Conservation (phyloP, 2,888 invertebrate genomes). For the Malthinus seriepunctatus region DNA sequence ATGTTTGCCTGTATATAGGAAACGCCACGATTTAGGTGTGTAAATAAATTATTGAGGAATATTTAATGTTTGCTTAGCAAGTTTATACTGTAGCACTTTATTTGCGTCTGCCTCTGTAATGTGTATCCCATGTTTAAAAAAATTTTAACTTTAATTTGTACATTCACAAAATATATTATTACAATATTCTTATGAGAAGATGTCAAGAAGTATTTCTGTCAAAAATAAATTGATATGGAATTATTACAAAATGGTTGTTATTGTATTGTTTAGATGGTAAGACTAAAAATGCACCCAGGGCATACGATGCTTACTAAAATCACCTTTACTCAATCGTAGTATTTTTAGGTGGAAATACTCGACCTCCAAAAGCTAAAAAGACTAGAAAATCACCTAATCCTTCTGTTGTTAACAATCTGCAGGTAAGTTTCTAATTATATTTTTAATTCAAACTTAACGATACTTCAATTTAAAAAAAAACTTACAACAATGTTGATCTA, state of each 20-base stretch:
- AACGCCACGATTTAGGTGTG: slow-evolving; percentile 29
- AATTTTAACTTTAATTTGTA: slow-evolving; percentile 39
- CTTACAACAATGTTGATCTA: too few species aligned
- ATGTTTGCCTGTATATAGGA: slow-evolving; percentile 36
- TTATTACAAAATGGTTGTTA: slow-evolving; percentile 41
- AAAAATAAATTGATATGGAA: slow-evolving; percentile 50
- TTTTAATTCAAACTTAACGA: background rate
- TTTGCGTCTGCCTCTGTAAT: slow-evolving; percentile 47
- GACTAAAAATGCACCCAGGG: slow-evolving; percentile 32
- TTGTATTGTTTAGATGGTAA: slow-evolving; percentile 32
- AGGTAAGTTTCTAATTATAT: slow-evolving; percentile 39
- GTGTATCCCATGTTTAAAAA: slow-evolving; percentile 35
- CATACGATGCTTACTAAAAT: background rate
- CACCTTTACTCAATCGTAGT: slow-evolving; percentile 24
- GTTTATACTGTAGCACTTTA: slow-evolving; percentile 32
- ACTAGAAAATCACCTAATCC: slow-evolving; percentile 57
- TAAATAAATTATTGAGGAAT: slow-evolving; percentile 24
- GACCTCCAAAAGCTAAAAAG: slow-evolving; percentile 59
- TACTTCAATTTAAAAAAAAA: too few species aligned
- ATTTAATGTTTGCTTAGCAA: slow-evolving; percentile 34
- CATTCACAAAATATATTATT: slow-evolving; percentile 33
- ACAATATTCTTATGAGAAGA: slow-evolving; percentile 39
- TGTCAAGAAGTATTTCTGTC: slow-evolving; percentile 49
- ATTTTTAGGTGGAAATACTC: slow-evolving; percentile 52
- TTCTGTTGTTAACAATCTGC: slow-evolving; percentile 40